A percentile compares a stretch with the other conserved stretches of the same genome.
These are phyloP conservation scores for Myodes glareolus DNA, from an alignment of 2,113 vertebrate genomes.

Conservation along the genomic window DNA sequence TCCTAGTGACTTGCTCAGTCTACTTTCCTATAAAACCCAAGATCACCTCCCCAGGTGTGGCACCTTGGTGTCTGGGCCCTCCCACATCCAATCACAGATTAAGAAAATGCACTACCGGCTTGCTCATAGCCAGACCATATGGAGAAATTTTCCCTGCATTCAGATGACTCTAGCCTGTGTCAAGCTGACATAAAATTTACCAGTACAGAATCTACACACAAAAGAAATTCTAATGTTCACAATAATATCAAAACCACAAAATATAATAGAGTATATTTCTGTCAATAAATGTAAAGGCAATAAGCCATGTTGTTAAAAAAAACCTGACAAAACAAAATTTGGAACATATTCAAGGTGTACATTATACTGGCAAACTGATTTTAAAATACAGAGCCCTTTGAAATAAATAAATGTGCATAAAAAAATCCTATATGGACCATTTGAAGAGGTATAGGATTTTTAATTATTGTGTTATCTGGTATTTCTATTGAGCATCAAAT, in stretches of 20 bases:
- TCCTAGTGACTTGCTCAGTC: too few species aligned
- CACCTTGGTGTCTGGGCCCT: too few species aligned
- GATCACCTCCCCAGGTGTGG: too few species aligned
- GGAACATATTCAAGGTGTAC: not conserved
- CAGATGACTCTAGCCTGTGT: too few species aligned
- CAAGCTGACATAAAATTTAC: too few species aligned
- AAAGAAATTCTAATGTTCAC: not conserved
- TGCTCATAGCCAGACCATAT: too few species aligned
- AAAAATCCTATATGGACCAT: not conserved
- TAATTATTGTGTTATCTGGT: not conserved
- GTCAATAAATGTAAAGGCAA: not conserved
- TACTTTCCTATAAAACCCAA: too few species aligned
- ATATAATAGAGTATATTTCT: not conserved
- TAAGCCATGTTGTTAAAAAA: not conserved
- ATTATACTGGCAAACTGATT: not conserved
- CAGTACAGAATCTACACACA: not conserved
- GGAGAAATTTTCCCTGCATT: too few species aligned
- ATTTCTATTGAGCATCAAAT: not conserved
- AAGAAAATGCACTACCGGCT: too few species aligned
- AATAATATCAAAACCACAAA: slow-evolving; percentile 7
- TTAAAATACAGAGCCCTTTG: not conserved
- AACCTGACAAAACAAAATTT: not conserved
- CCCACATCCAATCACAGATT: too few species aligned
- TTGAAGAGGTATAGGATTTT: not conserved
- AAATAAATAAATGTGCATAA: not conserved